phyloP scores from a whole-genome alignment of 2,888 invertebrate genomes.

The Anthrax anthrax region DNA sequence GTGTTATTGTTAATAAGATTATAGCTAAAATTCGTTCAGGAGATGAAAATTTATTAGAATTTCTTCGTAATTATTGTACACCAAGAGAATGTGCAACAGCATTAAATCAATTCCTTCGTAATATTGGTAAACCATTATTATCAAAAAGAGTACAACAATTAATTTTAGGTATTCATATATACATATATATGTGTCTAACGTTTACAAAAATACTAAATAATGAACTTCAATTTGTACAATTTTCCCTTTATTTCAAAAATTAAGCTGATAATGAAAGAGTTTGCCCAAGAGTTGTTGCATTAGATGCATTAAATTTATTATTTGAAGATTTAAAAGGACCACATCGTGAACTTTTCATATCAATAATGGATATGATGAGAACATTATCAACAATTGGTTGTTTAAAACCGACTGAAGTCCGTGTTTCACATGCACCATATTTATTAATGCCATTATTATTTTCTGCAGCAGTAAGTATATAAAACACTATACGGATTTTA shows the following conservation, averaged over 20 bases:
- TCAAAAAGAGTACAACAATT: conserved; percentile 10
- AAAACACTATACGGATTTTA: neutral
- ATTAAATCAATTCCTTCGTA: conserved; percentile 7
- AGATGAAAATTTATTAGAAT: conserved; percentile 8
- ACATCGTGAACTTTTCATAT: conserved; percentile 8
- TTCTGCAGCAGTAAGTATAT: conserved; percentile 5
- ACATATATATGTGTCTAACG: neutral
- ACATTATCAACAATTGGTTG: conserved; percentile 10
- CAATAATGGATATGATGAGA: conserved; percentile 10
- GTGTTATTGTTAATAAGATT: conserved; percentile 8
- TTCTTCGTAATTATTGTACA: conserved; percentile 7
- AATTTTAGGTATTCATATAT: conserved; percentile 6
- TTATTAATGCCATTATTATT: conserved; percentile 11
- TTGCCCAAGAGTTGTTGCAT: conserved; percentile 8
- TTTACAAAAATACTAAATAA: neutral
- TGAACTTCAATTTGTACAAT: no score
- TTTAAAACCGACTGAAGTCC: conserved; percentile 10
- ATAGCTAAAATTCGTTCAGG: conserved; percentile 9
- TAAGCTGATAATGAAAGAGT: conserved; percentile 10
- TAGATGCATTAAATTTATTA: conserved; percentile 10
- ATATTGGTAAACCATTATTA: conserved; percentile 8
- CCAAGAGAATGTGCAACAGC: conserved; percentile 12
- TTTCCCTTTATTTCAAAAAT: no score
- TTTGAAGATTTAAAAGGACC: conserved; percentile 8
- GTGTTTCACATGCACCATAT: conserved; percentile 12